A percentile compares a stretch with the other conserved stretches of the same genome.
Evolutionary conservation across 2,797 vertebrate species (phyloP).

Genomic region (Pogonophryne albipinna): DNA sequence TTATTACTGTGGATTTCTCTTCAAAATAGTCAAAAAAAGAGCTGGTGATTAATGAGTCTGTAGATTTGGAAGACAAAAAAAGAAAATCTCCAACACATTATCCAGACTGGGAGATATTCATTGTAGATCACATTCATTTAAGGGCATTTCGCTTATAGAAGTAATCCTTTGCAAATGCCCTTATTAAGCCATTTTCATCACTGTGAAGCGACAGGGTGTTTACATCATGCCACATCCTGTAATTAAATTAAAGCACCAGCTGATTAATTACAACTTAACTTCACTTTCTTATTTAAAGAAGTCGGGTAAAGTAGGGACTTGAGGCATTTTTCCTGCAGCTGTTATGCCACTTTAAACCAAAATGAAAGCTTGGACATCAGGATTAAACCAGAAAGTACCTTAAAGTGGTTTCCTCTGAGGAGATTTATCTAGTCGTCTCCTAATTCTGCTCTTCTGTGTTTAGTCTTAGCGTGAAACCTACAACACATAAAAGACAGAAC

Average conservation of each 20-base stretch:
- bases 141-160: background rate
- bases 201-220: background rate
- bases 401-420: background rate
- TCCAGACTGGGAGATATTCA: background rate
- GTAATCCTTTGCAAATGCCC: background rate
- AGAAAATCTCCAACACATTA: background rate
- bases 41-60: slow-evolving; percentile 44
- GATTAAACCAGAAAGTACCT: slow-evolving; percentile 10
- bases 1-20: slow-evolving; percentile 40
- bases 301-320: background rate
- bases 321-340: background rate
- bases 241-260: background rate
- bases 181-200: background rate
- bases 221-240: background rate
- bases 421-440: background rate
- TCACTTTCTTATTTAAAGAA: background rate
- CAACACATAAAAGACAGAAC: slow-evolving; percentile 28
- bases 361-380: background rate
- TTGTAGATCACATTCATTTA: background rate
- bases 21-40: slow-evolving; percentile 54
- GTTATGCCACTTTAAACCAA: background rate
- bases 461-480: slow-evolving; percentile 8
- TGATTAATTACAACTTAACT: background rate
- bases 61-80: slow-evolving; percentile 18
- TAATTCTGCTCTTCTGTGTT: slow-evolving; percentile 7